A percentile compares a stretch with the other conserved stretches of the same genome.
These are phyloP conservation scores for Dallia pectoralis DNA, from an alignment of 2,797 vertebrate genomes.

Conservation along the genomic window DNA sequence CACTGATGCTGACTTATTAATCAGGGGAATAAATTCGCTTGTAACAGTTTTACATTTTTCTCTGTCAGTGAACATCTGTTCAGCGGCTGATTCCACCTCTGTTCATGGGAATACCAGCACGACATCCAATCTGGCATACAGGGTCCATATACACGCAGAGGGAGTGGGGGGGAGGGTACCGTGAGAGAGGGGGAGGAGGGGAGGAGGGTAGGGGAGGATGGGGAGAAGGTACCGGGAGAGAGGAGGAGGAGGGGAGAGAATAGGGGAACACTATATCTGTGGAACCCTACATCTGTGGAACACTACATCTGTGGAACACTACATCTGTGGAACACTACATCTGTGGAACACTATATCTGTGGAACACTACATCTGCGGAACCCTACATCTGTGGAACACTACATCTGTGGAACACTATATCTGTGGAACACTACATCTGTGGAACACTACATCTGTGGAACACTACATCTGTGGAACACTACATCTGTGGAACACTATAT, in stretches of 20 bases:
- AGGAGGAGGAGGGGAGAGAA: neutral
- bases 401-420: neutral
- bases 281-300: constrained; percentile 40
- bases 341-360: constrained; percentile 17
- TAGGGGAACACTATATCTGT: constrained; percentile 12
- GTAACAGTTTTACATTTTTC: constrained; percentile 7
- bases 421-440: neutral
- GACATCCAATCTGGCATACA: constrained; percentile 41
- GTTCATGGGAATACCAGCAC: constrained; percentile 1
- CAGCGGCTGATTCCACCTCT: constrained; percentile 22
- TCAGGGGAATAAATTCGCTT: constrained; percentile 42
- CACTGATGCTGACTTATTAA: constrained; percentile 27
- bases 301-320: constrained; percentile 23
- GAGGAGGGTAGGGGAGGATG: neutral
- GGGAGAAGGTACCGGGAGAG: no score
- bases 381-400: no score
- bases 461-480: constrained; percentile 39
- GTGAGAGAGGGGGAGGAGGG: neutral
- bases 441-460: no score
- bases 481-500: constrained; percentile 8
- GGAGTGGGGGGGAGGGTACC: neutral
- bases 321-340: neutral
- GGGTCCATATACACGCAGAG: neutral
- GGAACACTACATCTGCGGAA: no score
- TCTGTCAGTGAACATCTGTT: constrained; percentile 14